A percentile compares a stretch with the other conserved stretches of the same genome.
phyloP scores from a whole-genome alignment of 2,888 invertebrate genomes.

The Cataglyphis cursor region DNA sequence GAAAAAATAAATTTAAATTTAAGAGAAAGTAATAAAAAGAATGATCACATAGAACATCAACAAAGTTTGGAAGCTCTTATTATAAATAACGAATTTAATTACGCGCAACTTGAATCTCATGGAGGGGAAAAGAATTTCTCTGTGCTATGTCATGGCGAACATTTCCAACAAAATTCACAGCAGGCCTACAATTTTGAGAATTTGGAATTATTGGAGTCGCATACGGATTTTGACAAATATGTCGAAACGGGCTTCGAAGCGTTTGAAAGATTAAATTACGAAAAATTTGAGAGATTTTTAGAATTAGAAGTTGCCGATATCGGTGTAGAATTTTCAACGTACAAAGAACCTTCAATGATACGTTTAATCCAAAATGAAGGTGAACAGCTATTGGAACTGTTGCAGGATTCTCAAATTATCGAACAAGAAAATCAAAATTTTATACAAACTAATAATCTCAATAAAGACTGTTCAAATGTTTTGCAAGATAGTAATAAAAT shows the following conservation, averaged over 20 bases:
- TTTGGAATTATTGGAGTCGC: slow-evolving; percentile 67
- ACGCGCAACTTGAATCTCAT: slow-evolving; percentile 65
- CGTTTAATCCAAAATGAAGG: slow-evolving; percentile 76
- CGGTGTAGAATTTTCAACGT: slow-evolving; percentile 56
- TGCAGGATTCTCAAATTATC: slow-evolving; percentile 64
- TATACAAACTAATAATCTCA: slow-evolving; percentile 55
- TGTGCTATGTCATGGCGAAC: slow-evolving; percentile 27
- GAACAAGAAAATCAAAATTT: slow-evolving; percentile 68
- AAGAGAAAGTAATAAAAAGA: slow-evolving; percentile 8
- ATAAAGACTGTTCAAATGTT: slow-evolving; percentile 30
- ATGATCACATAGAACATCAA: slow-evolving; percentile 35
- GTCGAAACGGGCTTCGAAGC: slow-evolving; percentile 74
- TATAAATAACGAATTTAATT: slow-evolving; percentile 63
- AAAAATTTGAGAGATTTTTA: slow-evolving; percentile 75
- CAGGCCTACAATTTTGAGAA: slow-evolving; percentile 45
- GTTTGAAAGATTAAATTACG: slow-evolving; percentile 72
- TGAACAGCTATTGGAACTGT: slow-evolving; percentile 80
- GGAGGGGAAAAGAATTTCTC: slow-evolving; percentile 61
- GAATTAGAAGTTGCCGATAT: slow-evolving; percentile 72
- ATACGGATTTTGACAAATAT: slow-evolving; percentile 73
- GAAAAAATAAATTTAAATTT: neutral
- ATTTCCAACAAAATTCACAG: slow-evolving; percentile 44
- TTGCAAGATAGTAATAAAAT: slow-evolving; percentile 36
- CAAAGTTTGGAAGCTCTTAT: slow-evolving; percentile 50
- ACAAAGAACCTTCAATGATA: slow-evolving; percentile 68